Evolutionary conservation across 2,888 invertebrate genomes (phyloP).

Genomic region (Cephus pygmeus): DNA sequence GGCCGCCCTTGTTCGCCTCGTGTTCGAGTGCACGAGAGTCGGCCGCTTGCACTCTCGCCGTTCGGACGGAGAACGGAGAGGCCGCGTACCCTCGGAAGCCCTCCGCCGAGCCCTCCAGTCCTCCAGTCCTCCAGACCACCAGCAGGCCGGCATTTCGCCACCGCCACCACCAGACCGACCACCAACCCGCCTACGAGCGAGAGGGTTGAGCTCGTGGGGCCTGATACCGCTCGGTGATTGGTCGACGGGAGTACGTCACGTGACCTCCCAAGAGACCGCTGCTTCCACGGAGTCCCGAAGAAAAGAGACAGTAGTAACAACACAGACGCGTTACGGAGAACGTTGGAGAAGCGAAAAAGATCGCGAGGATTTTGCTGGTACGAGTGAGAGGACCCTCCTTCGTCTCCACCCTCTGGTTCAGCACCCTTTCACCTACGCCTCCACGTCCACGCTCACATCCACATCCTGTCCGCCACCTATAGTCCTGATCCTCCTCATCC

Average conservation of each 20-base stretch:
- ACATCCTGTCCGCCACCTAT: conserved; percentile 23
- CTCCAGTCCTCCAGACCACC: not conserved
- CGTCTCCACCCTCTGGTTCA: conserved; percentile 23
- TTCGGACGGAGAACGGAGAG: conserved; percentile 40
- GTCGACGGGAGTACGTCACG: conserved; percentile 50
- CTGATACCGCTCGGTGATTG: conserved; percentile 60
- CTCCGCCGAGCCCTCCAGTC: conserved; percentile 10
- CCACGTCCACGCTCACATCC: conserved; percentile 31
- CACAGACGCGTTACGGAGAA: conserved; percentile 55
- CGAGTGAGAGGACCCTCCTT: conserved; percentile 21
- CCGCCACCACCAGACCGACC: conserved; percentile 53
- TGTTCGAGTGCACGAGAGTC: conserved; percentile 51
- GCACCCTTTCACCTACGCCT: conserved; percentile 23
- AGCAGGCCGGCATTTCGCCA: conserved; percentile 37
- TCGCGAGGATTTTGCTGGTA: conserved; percentile 11
- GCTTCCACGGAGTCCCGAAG: conserved; percentile 26
- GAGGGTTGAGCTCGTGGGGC: conserved; percentile 64
- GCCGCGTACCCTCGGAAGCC: conserved; percentile 8
- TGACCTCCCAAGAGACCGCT: conserved; percentile 41
- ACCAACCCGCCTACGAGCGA: conserved; percentile 65
- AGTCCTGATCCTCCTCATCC: conserved; percentile 21
- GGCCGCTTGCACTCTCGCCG: conserved; percentile 57
- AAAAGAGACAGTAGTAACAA: conserved; percentile 55
- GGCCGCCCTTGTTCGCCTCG: conserved; percentile 55
- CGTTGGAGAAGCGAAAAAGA: conserved; percentile 50